Evolutionary conservation across 2,113 vertebrate species (phyloP).

Genomic region (Ariopsis seemanni): DNA sequence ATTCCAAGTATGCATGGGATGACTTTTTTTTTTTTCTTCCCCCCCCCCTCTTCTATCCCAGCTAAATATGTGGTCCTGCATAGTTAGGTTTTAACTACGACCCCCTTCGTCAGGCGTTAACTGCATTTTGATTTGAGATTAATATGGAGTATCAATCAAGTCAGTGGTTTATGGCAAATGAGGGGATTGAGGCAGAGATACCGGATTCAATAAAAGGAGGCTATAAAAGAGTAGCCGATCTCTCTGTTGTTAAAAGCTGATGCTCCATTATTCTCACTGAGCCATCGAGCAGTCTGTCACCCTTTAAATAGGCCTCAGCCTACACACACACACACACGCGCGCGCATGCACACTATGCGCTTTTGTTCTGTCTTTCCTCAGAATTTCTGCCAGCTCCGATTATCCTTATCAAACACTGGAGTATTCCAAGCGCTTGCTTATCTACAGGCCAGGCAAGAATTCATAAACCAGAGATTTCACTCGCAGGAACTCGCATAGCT

Average conservation of each 20-base stretch:
- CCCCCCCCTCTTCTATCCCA: neutral
- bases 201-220: constrained; percentile 25
- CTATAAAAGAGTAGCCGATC: constrained; percentile 41
- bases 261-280: constrained; percentile 52
- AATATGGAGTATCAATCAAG: constrained; percentile 41
- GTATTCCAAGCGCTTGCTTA: constrained; percentile 29
- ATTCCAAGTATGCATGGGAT: constrained; percentile 14
- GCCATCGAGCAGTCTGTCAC: constrained; percentile 51
- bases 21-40: neutral
- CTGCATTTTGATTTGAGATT: constrained; percentile 42
- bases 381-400: constrained; percentile 27
- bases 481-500: neutral
- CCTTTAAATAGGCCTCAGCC: constrained; percentile 46
- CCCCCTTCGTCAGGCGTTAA: constrained; percentile 26
- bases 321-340: constrained; percentile 7
- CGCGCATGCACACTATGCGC: constrained; percentile 16
- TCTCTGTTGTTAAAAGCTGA: constrained; percentile 42
- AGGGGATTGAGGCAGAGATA: constrained; percentile 17
- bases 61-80: constrained; percentile 18
- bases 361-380: constrained; percentile 21
- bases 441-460: constrained; percentile 26
- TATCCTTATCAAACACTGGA: constrained; percentile 36
- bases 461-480: constrained; percentile 2
- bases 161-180: constrained; percentile 38
- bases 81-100: constrained; percentile 18